These are phyloP conservation scores for Gallinago media DNA, from an alignment of 2,113 vertebrate species.

Conservation along the genomic window DNA sequence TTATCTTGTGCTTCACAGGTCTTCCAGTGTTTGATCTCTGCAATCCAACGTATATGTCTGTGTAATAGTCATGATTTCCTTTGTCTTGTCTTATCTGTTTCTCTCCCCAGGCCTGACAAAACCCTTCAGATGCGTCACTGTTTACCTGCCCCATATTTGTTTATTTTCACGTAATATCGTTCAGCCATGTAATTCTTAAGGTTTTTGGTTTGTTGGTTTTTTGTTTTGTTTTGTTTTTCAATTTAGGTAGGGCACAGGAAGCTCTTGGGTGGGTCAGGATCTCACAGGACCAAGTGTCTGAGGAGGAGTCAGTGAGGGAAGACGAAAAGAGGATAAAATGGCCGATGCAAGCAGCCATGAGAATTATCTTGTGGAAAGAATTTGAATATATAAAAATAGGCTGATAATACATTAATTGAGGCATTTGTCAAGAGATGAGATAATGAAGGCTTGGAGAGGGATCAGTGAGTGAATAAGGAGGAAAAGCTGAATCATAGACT, in stretches of 20 bases:
- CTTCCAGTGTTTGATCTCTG: neutral
- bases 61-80: neutral
- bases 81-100: neutral
- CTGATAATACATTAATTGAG: neutral
- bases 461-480: neutral
- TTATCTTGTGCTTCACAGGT: neutral
- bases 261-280: neutral
- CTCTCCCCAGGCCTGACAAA: neutral
- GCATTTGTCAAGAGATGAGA: neutral
- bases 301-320: neutral
- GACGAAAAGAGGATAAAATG: neutral
- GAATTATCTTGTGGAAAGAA: neutral
- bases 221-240: rapidly evolving
- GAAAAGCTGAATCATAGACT: neutral
- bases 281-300: neutral
- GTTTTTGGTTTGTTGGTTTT: rapidly evolving
- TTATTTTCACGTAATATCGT: neutral
- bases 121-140: neutral
- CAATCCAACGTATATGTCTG: neutral
- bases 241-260: neutral
- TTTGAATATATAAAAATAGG: neutral
- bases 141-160: neutral
- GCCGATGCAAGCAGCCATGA: neutral
- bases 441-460: neutral
- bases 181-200: neutral